Conservation (phyloP, 2,113 vertebrate species). For the Romanogobio albipinnatus region DNA sequence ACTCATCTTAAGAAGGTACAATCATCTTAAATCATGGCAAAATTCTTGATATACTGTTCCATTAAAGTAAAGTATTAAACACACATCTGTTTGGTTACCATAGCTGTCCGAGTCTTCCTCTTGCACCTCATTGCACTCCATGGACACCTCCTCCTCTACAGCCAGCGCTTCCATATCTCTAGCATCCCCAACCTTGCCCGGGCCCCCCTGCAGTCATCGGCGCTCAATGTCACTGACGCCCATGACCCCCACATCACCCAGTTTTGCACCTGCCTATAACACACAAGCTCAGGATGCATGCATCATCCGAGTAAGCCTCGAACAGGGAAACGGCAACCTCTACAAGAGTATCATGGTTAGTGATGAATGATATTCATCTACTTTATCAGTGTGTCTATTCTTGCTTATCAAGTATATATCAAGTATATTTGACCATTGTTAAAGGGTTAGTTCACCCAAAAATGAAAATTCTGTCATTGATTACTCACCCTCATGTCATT, state of each 20-base stretch:
- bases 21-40: not conserved
- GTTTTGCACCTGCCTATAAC: slow-evolving; percentile 80
- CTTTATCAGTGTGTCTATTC: not conserved
- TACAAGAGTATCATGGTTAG: slow-evolving; percentile 95
- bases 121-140: slow-evolving; percentile 80
- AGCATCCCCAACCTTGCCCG: slow-evolving; percentile 64
- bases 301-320: slow-evolving; percentile 86
- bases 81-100: not conserved
- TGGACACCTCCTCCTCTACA: slow-evolving; percentile 80
- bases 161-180: slow-evolving; percentile 69
- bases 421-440: not conserved
- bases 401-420: not conserved
- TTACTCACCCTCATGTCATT: too few species aligned
- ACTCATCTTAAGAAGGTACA: slow-evolving; percentile 83
- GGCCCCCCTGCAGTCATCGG: slow-evolving; percentile 72
- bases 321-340: slow-evolving; percentile 85
- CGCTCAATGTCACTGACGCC: slow-evolving; percentile 75
- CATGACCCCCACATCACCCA: slow-evolving; percentile 57
- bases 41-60: not conserved
- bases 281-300: slow-evolving; percentile 85
- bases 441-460: too few species aligned
- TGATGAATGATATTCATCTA: not conserved
- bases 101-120: slow-evolving; percentile 86
- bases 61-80: not conserved
- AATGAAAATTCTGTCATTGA: too few species aligned